Evolutionary conservation across 1,140 invertebrate genomes (phyloP), one percentile per base, ranked within the genome.

Genomic region (Ips nitidus): DNA sequence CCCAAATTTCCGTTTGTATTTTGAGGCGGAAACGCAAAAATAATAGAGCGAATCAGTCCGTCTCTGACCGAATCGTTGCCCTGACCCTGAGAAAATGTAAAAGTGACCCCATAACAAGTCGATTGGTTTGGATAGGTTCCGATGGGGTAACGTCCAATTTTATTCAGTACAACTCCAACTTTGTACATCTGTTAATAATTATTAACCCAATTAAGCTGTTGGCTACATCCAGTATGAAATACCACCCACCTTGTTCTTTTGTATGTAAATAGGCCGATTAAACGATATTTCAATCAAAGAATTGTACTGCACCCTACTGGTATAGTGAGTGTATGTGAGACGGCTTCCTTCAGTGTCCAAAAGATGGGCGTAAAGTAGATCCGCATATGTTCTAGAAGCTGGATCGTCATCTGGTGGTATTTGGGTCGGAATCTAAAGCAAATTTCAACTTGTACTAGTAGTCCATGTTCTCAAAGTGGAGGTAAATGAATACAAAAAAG

Each of bases 261-360:
- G 89, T 77, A 88, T 90, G 79, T 87, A 88, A 36, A 92, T 86
- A 6, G 90, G 88, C 40, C 90, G 81, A 81, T 92, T 91, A 78
- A 93, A 93, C 61, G 86, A 88, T 69, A 93, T 90, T 77, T 93
- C 90, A 60, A 92, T 84, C 68, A 91, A 81, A 43, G 86, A 87
- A 43, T 86, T 83, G 75, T 87, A 88, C 0, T 84, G 81, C 52
- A 87, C 90, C 71, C 89, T 87, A 66, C 86, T 88, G 47, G 90
- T 90, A 76, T 89, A 92, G 79, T 93, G 90, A 4, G 90, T 92
- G 77, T 92, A 92, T 1, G 91, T 91, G 65, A 93, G 84, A 2
- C 91, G 81, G 45, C 86, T 88, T 4, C 89, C 90, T 77, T 91
- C 90, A 40, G 86, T 86, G 81, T 93, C 91, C 69, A 91, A 82